Evolutionary conservation across 2,113 vertebrate genomes (phyloP), one percentile per base, ranked within the genome.

Genomic region (Pachypanchax playfairii): DNA sequence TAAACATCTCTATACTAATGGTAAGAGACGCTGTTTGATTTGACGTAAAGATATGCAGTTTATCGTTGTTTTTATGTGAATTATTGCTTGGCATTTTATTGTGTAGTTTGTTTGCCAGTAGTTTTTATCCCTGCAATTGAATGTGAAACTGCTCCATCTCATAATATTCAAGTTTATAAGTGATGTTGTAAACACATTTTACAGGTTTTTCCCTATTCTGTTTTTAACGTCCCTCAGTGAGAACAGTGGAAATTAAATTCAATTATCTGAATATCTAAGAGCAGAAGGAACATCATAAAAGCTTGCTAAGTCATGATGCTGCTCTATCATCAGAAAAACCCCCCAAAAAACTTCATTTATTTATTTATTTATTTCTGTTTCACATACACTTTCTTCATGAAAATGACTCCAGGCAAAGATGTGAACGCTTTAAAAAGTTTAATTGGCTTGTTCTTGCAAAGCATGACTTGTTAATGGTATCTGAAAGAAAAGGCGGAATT

Each of bases 121-220:
- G 47, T 47, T 57, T 42, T 65, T 59, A 63, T 64, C 44, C 73
- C 6, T 0, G 9, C 5, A 44, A 50, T 83, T 72, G 49, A 80
- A 59, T 47, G 28, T 28, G 48, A 24, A 58, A 70, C 35, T 63
- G 62, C 29, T 6, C 31, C 11, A 15, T 33, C 36, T 61, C 60
- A 25, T 69, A 71, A 64, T 24, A n/a, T 47, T 28, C 17, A 52
- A 52, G 56, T 64, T 47, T 47, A 50, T 56, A 75, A 69, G 41
- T 28, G 53, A 41, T 25, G 13, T 39, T 29, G 28, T 77, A 75
- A 73, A 79, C 81, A 59, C 18, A n/a, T 11, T 75, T 78, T 70
- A 78, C 55, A 24, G 67, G 36, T 2, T 51, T 67, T 73, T 44
- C 35, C 11, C 43, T 72, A 69, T 12, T 26, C 17, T 67, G 20